A percentile compares a stretch with the other conserved stretches of the same genome.
Conservation (phyloP, 2,797 vertebrate species). For the Rhincodon typus region DNA sequence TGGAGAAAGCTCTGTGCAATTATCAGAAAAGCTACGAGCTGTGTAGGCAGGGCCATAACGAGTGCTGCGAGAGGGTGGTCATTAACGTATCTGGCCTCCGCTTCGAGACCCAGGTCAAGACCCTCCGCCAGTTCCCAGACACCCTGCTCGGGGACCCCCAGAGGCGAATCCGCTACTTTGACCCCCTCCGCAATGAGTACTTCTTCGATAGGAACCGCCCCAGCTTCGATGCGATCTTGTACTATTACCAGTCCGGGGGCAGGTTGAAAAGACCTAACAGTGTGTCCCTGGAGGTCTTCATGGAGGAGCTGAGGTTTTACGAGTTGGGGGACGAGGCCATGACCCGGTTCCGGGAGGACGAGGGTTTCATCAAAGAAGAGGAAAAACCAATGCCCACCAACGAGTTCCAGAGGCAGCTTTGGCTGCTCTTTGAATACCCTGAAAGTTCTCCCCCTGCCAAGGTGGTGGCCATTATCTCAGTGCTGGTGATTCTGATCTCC, state of each 20-base stretch:
- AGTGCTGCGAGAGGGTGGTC: slow-evolving; percentile 61
- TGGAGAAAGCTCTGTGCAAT: slow-evolving; percentile 41
- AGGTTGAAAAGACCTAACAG: slow-evolving; percentile 74
- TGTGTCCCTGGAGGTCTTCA: slow-evolving; percentile 81
- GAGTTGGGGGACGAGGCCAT: slow-evolving; percentile 75
- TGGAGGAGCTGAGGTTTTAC: slow-evolving; percentile 87
- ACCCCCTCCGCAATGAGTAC: slow-evolving; percentile 75
- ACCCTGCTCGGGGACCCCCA: slow-evolving; percentile 78
- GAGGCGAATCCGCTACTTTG: slow-evolving; percentile 74
- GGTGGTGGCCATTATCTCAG: slow-evolving; percentile 82
- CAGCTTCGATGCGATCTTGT: slow-evolving; percentile 86
- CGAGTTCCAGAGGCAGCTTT: slow-evolving; percentile 64
- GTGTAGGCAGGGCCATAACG: slow-evolving; percentile 53
- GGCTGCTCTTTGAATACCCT: slow-evolving; percentile 88
- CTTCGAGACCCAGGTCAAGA: slow-evolving; percentile 81
- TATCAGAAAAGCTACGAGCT: slow-evolving; percentile 3
- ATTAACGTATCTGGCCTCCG: slow-evolving; percentile 85
- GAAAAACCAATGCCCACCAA: slow-evolving; percentile 64
- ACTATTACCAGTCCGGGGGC: slow-evolving; percentile 89
- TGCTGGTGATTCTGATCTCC: slow-evolving; percentile 87
- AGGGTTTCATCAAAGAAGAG: slow-evolving; percentile 74
- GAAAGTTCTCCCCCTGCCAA: slow-evolving; percentile 79
- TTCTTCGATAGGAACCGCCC: slow-evolving; percentile 84
- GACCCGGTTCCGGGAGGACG: slow-evolving; percentile 75
- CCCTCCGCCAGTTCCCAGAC: slow-evolving; percentile 80